Base-by-base conservation (phyloP, 2,797 vertebrate genomes). In the Rhabdomys pumilio region DNA sequence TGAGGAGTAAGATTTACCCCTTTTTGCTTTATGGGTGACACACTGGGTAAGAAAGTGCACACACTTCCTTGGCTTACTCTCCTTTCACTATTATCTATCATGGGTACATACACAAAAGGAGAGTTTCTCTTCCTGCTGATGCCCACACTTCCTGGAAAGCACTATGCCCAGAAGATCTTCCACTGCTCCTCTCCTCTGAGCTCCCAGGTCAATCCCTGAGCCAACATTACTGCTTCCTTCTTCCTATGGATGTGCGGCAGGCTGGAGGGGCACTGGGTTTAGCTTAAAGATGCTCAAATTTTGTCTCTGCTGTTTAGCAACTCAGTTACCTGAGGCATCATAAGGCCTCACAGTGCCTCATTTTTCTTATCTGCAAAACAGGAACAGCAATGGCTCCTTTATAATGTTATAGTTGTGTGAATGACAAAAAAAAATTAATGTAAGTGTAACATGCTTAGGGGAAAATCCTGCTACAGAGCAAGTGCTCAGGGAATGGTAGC, bases 341-440 rank as follows among this genome's bases (percentile, higher is more conserved):
- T 6, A 29, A 19, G 13, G 34, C 8, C 24, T 83, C 44, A 59
- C 3, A 47, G 53, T 81, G 44, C 29, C 47, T 91, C 19, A 6
- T 79, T 76, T 92, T 88, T 89, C 34, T 92, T 31, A 53, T 50
- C 55, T 85, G n/a, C 29, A 77, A 72, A 89, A 77, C 41, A n/a
- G 65, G 17, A 95, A 31, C 15, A 72, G 31, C 69, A 63, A 84
- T 22, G 38, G 10, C 47, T 83, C 47, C 75, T 87, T 96, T 63
- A 72, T 11, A 85, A 6, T 38, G 9, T 41, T 76, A 75, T 34
- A 80, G 34, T 44, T 72, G 17, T 89, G 53, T 50, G 31, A 26
- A 38, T 3, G 13, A 75, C 38, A 13, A 50, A 34, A 14, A 61
- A 34, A 15, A 79, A 84, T n/a, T 79, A 79, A 85, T 10, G 29